A percentile compares a stretch with the other conserved stretches of the same genome.
These are phyloP conservation scores for Drosophila mojavensis DNA, from an alignment of 1,140 invertebrate genomes.

Conservation along the genomic window DNA sequence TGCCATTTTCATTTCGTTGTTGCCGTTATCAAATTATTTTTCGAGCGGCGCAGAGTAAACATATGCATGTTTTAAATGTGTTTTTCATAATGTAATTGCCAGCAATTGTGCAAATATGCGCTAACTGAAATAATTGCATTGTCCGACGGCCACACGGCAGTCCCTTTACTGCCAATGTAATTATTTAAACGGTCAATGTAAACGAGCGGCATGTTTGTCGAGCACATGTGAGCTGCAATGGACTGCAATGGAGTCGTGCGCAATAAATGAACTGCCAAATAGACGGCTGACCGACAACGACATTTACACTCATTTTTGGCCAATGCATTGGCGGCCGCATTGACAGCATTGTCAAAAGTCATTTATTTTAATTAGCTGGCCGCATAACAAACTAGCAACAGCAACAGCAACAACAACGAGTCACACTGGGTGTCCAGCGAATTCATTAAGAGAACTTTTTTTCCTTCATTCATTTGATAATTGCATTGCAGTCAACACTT, in stretches of 20 bases:
- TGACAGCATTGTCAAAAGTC: conserved; percentile 63
- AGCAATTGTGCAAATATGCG: conserved; percentile 56
- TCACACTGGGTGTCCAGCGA: background rate
- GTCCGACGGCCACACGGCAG: conserved; percentile 33
- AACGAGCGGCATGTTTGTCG: conserved; percentile 26
- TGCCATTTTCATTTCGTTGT: background rate
- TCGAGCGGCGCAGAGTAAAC: conserved; percentile 12
- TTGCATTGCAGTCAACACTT: conserved; percentile 60
- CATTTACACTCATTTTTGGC: conserved; percentile 50
- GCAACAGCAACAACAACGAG: conserved; percentile 4
- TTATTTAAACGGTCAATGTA: conserved; percentile 59
- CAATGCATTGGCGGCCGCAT: conserved; percentile 38
- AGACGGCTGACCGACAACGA: conserved; percentile 39
- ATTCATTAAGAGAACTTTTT: background rate
- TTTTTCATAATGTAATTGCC: conserved; percentile 70
- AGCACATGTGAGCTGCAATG: conserved; percentile 21
- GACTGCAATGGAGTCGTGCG: background rate
- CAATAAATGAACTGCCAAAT: conserved; percentile 75
- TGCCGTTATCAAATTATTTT: background rate
- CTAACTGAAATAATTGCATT: conserved; percentile 69
- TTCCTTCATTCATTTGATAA: conserved; percentile 55
- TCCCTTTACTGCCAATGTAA: conserved; percentile 71
- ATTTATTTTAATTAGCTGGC: conserved; percentile 79
- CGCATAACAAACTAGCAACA: conserved; percentile 12
- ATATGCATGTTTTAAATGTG: conserved; percentile 49